Base-by-base conservation (phyloP, 2,888 invertebrate genomes). In the Neoascia interrupta region DNA sequence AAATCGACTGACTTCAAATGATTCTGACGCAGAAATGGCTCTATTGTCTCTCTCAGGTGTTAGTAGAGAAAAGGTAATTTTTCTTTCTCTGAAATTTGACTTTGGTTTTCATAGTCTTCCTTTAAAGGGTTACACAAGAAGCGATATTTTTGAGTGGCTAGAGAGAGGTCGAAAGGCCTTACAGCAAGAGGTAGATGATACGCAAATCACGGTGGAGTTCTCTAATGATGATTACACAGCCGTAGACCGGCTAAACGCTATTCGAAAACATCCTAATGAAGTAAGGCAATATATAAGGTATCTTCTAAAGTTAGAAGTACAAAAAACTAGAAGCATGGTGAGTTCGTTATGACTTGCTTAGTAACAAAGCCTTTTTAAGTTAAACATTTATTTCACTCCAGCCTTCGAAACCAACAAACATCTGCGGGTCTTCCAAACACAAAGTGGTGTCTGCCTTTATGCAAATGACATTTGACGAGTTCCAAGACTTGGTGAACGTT, bases 381-480 rank as follows among this genome's bases (percentile, higher is more conserved):
- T 4, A 18, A 23, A 5, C n/a, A 13, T 18, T 8, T 19, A 5
- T 53, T n/a, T n/a, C n/a, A n/a, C 39, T 15, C 3, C 37, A 76
- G 70, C 16, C 19, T 31, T 10, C 10, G 1, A n/a, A 6, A 15
- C 15, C 37, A 8, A 23, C 15, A 6, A 4, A 16, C 21, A 1
- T 26, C 0, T 5, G 16, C 11, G 15, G 8, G 31, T 3, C 36
- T 45, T 18, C 51, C 3, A 60, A 11, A n/a, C 8, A 39, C 6
- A 53, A 49, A 21, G 18, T 76, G 6, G 28, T 54, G 3, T n/a
- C 19, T 3, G 43, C 47, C 5, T 43, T 79, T 23, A 23, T 13
- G 2, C 5, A 54, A 54, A 79, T 79, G 73, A 43, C 54, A 5
- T 73, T 34, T 13, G 72, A 66, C 1, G 76, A 79, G 5, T 79